Evolutionary conservation across 2,888 invertebrate species (phyloP).

Genomic region (Sarcophaga variegata): DNA sequence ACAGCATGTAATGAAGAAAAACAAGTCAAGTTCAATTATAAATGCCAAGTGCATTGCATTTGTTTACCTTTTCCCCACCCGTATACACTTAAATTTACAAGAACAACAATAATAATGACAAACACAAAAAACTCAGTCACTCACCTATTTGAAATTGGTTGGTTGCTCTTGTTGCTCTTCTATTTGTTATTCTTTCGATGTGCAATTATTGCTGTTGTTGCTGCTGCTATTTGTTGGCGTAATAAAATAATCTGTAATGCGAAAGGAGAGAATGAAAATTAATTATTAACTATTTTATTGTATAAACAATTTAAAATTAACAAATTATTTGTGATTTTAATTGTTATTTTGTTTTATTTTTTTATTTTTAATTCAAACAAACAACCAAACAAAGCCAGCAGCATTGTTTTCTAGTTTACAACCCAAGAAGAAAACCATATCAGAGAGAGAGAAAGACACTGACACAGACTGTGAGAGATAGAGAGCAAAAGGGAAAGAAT

Average conservation of each 20-base stretch:
- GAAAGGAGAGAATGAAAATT: constrained; percentile 30
- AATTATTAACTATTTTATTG: constrained; percentile 62
- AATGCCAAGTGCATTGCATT: constrained; percentile 10
- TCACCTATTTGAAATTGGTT: constrained; percentile 19
- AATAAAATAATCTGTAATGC: constrained; percentile 64
- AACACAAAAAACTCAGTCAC: neutral
- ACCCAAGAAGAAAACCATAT: constrained; percentile 55
- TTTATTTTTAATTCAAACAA: neutral
- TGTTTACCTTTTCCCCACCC: neutral
- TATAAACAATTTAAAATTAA: neutral
- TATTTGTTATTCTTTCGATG: too few species aligned
- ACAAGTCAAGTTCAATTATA: constrained; percentile 38
- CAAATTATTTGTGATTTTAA: too few species aligned
- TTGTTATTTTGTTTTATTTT: too few species aligned
- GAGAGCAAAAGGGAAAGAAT: constrained; percentile 5
- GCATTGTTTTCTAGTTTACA: constrained; percentile 44
- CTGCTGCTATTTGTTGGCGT: neutral
- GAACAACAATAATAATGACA: neutral
- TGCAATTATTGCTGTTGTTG: constrained; percentile 17
- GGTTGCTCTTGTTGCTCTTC: neutral
- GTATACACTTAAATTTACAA: neutral
- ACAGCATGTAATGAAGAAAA: neutral
- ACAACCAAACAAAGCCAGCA: neutral
- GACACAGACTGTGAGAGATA: too few species aligned
- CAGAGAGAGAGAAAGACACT: constrained; percentile 1